These are phyloP conservation scores for Bradypodion pumilum DNA, from an alignment of 2,797 vertebrate genomes.

Conservation along the genomic window DNA sequence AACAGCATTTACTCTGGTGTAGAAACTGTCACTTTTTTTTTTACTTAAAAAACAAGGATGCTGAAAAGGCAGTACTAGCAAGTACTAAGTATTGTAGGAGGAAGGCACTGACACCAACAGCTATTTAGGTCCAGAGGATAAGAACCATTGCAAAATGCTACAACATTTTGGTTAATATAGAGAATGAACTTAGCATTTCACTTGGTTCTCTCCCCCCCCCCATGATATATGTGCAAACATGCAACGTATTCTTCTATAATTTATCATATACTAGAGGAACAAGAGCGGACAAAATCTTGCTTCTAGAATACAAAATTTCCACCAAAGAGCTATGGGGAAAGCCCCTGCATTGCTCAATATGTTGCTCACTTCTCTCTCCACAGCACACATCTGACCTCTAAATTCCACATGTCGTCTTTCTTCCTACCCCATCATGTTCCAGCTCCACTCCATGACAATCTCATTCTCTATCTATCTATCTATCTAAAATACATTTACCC, in stretches of 20 bases:
- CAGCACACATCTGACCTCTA: not conserved
- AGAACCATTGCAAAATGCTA: not conserved
- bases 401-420: not conserved
- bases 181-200: not conserved
- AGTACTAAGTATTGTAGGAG: not conserved
- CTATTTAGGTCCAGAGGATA: not conserved
- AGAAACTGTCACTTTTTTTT: not conserved
- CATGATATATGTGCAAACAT: not conserved
- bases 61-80: not conserved
- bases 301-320: too few relatives aligned
- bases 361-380: not conserved
- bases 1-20: not conserved
- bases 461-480: not conserved
- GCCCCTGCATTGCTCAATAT: not conserved
- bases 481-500: too few relatives aligned
- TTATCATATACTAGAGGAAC: not conserved
- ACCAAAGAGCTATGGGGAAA: too few relatives aligned
- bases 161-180: not conserved
- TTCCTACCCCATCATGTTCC: not conserved
- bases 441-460: not conserved
- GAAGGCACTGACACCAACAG: not conserved
- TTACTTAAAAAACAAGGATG: not conserved
- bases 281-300: not conserved
- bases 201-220: too few relatives aligned
- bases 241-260: not conserved